Evolutionary conservation across 35 echinoderm and acorn worm genomes (phyloP), one percentile per base, ranked within the genome.

Genomic region (Amphiura filiformis): DNA sequence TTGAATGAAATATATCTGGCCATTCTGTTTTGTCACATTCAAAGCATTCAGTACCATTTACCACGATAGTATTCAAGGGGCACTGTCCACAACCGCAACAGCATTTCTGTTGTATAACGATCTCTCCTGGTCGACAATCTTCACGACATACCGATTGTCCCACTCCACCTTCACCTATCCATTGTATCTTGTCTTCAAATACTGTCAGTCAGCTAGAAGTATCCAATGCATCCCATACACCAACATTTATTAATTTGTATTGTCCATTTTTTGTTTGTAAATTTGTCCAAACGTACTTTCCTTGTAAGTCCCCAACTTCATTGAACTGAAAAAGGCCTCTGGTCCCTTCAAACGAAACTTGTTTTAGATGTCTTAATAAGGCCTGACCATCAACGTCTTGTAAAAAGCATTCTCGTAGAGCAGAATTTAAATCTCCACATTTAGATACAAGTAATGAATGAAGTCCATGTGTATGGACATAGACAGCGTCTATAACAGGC

Each of bases 41-140:
- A 23, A 78, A 0, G 33, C 86, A 88, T 9, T 31, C 0, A 30
- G 76, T 33, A 13, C 2, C 44, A 26, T 80, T 30, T 12, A 40
- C 38, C 23, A 80, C 47, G 31, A 79, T 84, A 35, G 47, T 39
- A 52, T 88, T 34, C 17, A 49, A 5, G 12, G 0, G 39, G 28
- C 86, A 88, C 56, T 57, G 9, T 18, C 39, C 41, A 56, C 86
- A 88, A 39, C 49, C 86, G 41, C 77, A 80, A 39, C 87, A 88
- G 47, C 87, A 88, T 34, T 84, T 84, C 52, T 61, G 38, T 35
- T 84, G 44, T 12, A 65, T 30, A 13, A 2, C 49, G 1, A 84
- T 35, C 18, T 57, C 31, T 33, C 82, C 82, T 5, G 49, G 12
- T 0, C 18, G 40, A 35, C 82, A 84, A 33, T 61, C 26, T 34